phyloP scores from a whole-genome alignment of 1,140 invertebrate genomes.

The Atta cephalotes region DNA sequence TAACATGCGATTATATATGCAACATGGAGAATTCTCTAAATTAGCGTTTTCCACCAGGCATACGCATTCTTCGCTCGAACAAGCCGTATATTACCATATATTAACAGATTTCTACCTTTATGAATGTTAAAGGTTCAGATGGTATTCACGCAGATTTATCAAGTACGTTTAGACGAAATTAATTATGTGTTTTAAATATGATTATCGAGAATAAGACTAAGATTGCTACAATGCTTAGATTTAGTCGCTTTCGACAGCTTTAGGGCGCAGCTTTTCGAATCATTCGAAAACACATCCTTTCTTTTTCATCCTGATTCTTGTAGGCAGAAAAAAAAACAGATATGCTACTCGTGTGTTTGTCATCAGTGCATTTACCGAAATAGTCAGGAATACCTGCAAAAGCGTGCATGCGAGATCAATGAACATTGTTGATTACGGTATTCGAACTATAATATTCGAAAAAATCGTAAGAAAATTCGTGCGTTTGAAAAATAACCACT shows the following conservation, averaged over 20 bases:
- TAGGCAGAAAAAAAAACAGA: not conserved
- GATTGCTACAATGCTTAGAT: constrained; percentile 47
- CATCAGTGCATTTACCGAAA: not conserved
- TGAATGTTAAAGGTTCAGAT: constrained; percentile 53
- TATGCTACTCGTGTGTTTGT: constrained; percentile 11
- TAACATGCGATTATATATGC: not conserved
- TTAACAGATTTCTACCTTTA: constrained; percentile 53
- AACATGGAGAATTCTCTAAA: not conserved
- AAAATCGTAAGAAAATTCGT: not conserved
- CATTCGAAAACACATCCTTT: not conserved
- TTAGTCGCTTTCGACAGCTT: constrained; percentile 24
- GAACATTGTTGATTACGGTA: constrained; percentile 39
- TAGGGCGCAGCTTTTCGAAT: constrained; percentile 7
- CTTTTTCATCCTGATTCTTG: not conserved
- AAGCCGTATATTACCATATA: constrained; percentile 27
- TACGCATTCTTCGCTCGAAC: not conserved
- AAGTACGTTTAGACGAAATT: constrained; percentile 12
- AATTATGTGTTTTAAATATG: constrained; percentile 47
- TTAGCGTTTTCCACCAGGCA: not conserved
- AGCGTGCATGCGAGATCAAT: constrained; percentile 13
- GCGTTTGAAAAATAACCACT: not conserved
- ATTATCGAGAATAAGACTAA: constrained; percentile 39
- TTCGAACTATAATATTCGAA: too few relatives aligned
- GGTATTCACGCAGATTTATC: constrained; percentile 38
- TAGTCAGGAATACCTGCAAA: not conserved